Evolutionary conservation across 2,113 vertebrate species (phyloP), one percentile per base, ranked within the genome.

Genomic region (Phalacrocorax aristotelis): DNA sequence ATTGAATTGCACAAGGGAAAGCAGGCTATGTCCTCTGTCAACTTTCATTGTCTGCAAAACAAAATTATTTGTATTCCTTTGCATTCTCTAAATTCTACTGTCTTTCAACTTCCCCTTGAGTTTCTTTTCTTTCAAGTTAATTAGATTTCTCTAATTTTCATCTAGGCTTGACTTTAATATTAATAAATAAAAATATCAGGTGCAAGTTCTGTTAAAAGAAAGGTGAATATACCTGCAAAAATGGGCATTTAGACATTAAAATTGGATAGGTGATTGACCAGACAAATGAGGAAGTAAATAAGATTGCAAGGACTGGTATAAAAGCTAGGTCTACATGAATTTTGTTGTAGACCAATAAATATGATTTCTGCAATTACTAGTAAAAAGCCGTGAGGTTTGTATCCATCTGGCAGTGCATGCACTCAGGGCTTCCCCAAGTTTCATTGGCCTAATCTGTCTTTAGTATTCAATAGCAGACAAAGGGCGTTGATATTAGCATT

Each of bases 71-170:
- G 11, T 60, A 62, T 61, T 74, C 13, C 8, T 77, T 83, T 86
- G 46, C 22, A 74, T 32, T 77, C 29, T n/a, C 70, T 80, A 68
- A 64, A 74, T 69, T 57, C 88, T 85, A 25, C 34, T 61, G 30
- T 72, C 76, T 86, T 93, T 88, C 58, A 80, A 4, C 15, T 65
- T 90, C 40, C 36, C 54, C 44, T 74, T 68, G 70, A 82, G 74
- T 77, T 95, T 62, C 8, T 84, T 66, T 77, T 80, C 71, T 80
- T 93, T 88, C 58, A 86, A 76, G 72, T 83, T 86, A 91, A 76
- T 85, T 90, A 51, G 10, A 69, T 80, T 65, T 79, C 9, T 88
- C 42, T 71, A 11, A 2, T 4, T 38, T 38, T 44, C 0, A 34
- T 54, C 48, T 65, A 49, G 26, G 6, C 10, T 91, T 94, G 38